These are phyloP conservation scores for Pseudomyrmex dendroicus DNA, from an alignment of 1,140 invertebrate genomes.

Conservation along the genomic window DNA sequence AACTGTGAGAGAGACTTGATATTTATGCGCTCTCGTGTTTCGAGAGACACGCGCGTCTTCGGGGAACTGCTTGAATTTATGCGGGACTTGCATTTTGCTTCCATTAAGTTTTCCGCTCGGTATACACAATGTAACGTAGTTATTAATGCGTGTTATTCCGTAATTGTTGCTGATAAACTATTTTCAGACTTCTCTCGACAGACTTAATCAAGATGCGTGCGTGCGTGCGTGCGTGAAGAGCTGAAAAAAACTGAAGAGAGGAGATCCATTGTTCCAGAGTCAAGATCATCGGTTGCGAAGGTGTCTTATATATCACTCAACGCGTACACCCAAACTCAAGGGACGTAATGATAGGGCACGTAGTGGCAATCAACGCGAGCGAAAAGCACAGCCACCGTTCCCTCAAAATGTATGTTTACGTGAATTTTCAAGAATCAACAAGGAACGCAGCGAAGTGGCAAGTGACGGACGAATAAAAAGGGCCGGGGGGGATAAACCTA, in stretches of 20 bases:
- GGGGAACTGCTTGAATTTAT: no score
- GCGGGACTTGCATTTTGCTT: no score
- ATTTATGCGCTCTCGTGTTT: no score
- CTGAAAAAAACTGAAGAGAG: no score
- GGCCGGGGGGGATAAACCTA: background rate
- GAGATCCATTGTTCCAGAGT: background rate
- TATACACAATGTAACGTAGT: no score
- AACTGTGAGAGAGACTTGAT: no score
- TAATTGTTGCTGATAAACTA: no score
- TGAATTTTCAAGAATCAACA: background rate
- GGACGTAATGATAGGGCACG: background rate
- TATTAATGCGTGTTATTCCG: no score
- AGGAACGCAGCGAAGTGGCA: background rate
- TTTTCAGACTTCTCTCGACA: no score
- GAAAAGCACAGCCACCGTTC: background rate
- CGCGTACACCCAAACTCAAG: background rate
- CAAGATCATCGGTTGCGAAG: background rate
- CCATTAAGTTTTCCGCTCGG: no score
- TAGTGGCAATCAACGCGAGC: background rate
- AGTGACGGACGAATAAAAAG: conserved; percentile 15
- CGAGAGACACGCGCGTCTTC: conserved; percentile 1
- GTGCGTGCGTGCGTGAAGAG: no score
- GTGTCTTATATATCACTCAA: background rate
- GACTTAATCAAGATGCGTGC: no score
- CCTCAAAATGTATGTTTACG: background rate